Percentiles rank a stretch among this genome's conserved stretches.
These are phyloP conservation scores for Heliangelus exortis DNA, from an alignment of 2,797 vertebrate species.

Conservation along the genomic window DNA sequence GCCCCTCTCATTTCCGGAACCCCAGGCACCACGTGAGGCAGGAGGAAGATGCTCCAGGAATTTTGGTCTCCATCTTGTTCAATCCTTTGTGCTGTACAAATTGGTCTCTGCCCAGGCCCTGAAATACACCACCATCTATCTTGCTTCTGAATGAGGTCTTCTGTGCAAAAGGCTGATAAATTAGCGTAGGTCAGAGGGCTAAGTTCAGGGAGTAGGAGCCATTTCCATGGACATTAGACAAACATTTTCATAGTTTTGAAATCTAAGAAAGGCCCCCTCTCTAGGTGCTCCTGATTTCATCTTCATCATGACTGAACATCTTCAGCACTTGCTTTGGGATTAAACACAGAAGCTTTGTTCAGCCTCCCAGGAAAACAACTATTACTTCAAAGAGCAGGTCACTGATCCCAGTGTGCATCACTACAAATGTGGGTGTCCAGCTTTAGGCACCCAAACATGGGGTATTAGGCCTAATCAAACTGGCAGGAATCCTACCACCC, in stretches of 20 bases:
- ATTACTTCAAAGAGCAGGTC: not conserved
- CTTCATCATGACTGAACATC: not conserved
- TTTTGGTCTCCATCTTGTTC: fast-evolving
- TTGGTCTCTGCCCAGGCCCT: not conserved
- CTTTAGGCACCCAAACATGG: not conserved
- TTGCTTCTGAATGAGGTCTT: not conserved
- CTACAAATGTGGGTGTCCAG: not conserved
- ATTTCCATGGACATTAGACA: not conserved
- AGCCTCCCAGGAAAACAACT: not conserved
- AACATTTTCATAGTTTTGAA: not conserved
- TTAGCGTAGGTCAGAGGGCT: not conserved
- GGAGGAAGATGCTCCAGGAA: not conserved
- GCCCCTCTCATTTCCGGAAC: not conserved
- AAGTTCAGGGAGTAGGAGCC: not conserved
- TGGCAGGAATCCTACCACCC: fast-evolving
- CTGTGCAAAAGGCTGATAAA: not conserved
- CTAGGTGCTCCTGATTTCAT: not conserved
- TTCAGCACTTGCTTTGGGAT: not conserved
- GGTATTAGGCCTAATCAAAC: not conserved
- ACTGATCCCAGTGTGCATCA: not conserved
- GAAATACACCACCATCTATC: not conserved
- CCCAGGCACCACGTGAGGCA: not conserved
- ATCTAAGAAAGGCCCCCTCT: not conserved
- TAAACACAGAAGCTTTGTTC: not conserved
- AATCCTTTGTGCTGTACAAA: not conserved